Conservation (phyloP, 2,888 invertebrate genomes). For the Acrobasis suavella region DNA sequence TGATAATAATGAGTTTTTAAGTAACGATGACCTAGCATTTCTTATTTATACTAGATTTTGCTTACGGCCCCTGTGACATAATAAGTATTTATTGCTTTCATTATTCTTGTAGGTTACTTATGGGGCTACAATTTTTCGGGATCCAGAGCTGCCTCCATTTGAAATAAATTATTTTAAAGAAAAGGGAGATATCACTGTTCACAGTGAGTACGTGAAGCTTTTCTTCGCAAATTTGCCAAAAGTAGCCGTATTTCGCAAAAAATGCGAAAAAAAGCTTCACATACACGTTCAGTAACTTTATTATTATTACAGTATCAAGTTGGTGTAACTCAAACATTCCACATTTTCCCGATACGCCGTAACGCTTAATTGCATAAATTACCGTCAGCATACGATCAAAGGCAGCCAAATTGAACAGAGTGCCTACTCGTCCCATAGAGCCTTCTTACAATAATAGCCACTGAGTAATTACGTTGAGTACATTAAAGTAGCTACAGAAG, state of each 20-base stretch:
- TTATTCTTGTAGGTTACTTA: too few relatives aligned
- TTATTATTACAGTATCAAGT: background rate
- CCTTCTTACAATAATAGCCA: conserved; percentile 38
- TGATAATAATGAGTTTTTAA: conserved; percentile 41
- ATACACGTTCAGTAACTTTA: too few relatives aligned
- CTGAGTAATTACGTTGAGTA: conserved; percentile 34
- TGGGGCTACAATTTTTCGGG: too few relatives aligned
- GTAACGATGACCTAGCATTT: conserved; percentile 32
- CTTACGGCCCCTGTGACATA: background rate
- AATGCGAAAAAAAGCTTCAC: too few relatives aligned
- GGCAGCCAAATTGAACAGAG: conserved; percentile 44
- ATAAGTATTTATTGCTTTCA: too few relatives aligned
- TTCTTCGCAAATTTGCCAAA: too few relatives aligned
- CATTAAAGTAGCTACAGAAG: background rate
- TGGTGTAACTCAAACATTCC: conserved; percentile 26
- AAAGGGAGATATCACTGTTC: too few relatives aligned
- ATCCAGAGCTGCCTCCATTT: too few relatives aligned
- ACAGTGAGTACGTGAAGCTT: too few relatives aligned
- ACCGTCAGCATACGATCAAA: conserved; percentile 54
- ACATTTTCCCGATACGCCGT: conserved; percentile 50
- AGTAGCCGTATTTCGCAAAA: too few relatives aligned
- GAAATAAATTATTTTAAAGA: too few relatives aligned
- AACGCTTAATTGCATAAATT: conserved; percentile 63
- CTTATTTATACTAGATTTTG: conserved; percentile 23
- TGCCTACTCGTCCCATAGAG: conserved; percentile 38